Evolutionary conservation across 2,113 vertebrate species (phyloP).

Genomic region (Smithornis capensis): DNA sequence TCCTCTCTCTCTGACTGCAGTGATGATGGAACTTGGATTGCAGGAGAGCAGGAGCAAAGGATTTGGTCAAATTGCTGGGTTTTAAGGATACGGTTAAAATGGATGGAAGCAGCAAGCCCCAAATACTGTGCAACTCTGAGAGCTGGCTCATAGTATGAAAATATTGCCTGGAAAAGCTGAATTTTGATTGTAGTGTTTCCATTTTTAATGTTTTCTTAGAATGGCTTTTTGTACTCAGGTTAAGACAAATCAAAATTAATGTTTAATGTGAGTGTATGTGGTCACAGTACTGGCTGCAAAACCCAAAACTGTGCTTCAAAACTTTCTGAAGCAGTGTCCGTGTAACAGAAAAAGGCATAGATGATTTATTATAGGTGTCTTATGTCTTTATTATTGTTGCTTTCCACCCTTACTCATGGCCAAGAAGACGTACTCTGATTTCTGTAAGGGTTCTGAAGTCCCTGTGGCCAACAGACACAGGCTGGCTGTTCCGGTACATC

Average conservation of each 20-base stretch:
- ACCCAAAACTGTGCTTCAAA: background rate
- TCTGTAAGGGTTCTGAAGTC: background rate
- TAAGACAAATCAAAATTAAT: background rate
- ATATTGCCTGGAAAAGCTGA: background rate
- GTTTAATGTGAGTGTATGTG: background rate
- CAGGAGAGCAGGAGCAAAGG: background rate
- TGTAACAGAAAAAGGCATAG: background rate
- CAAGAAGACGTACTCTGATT: background rate
- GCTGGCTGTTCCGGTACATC: background rate
- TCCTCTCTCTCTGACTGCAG: background rate
- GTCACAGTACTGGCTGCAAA: background rate
- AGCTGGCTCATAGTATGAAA: background rate
- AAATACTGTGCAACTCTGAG: background rate
- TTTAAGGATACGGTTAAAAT: background rate
- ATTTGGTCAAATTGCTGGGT: background rate
- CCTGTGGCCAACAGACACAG: background rate
- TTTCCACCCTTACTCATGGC: rapidly evolving
- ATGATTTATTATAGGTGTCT: background rate
- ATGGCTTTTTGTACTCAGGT: background rate
- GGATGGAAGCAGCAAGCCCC: background rate
- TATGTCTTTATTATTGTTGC: background rate
- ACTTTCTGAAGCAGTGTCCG: background rate
- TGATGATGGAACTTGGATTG: rapidly evolving
- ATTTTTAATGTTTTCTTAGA: background rate
- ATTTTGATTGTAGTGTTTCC: background rate